Conservation (phyloP, 2,888 invertebrate genomes). For the Dolichomitus sp. region DNA sequence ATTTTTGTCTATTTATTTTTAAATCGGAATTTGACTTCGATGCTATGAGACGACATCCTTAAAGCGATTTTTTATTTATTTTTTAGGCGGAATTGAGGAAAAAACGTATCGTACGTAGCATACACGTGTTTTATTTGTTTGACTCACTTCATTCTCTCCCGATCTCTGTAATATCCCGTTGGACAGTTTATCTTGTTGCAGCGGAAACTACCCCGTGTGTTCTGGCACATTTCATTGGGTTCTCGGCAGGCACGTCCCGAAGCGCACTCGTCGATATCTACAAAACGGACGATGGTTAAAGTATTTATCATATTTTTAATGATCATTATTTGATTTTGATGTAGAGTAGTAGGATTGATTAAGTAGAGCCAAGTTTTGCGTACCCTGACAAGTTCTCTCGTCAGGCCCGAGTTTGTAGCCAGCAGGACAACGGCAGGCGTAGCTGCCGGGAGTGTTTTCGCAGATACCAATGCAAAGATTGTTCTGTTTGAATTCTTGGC, state of each 20-base stretch:
- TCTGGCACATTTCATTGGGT: constrained; percentile 94
- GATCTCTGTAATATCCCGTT: constrained; percentile 92
- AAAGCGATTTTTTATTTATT: too few species aligned
- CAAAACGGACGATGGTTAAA: constrained; percentile 44
- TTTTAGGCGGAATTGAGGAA: too few species aligned
- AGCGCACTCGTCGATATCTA: constrained; percentile 92
- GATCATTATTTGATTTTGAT: neutral
- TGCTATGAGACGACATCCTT: too few species aligned
- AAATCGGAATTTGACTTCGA: too few species aligned
- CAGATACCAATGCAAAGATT: constrained; percentile 93
- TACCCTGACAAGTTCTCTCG: constrained; percentile 94
- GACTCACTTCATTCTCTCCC: constrained; percentile 93
- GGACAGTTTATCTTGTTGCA: constrained; percentile 96
- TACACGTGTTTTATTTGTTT: neutral
- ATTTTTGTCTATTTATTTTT: constrained; percentile 2
- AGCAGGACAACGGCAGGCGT: constrained; percentile 92
- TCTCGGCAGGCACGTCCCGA: constrained; percentile 88
- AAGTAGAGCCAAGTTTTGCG: constrained; percentile 56
- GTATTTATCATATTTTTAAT: neutral
- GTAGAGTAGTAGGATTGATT: too few species aligned
- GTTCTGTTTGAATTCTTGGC: constrained; percentile 91
- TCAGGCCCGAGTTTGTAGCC: constrained; percentile 93
- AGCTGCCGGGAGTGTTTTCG: constrained; percentile 95
- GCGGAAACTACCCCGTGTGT: constrained; percentile 95
- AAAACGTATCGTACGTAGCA: too few species aligned